Evolutionary conservation across 1,140 invertebrate genomes (phyloP).

Genomic region (Cecropterus lyciades): DNA sequence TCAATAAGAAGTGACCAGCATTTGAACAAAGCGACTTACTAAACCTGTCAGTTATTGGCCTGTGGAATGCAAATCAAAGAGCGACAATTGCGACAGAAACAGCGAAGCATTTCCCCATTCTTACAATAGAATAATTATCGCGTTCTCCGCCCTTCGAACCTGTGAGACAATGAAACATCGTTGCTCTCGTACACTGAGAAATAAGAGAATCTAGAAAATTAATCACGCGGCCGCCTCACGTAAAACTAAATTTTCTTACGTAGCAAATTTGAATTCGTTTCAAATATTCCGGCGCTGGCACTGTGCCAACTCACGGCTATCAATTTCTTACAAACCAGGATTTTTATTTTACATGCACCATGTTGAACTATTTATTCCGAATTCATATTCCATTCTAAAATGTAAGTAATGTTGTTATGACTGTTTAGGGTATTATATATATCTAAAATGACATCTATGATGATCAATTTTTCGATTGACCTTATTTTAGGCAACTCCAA

Average conservation of each 20-base stretch:
- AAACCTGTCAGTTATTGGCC: background rate
- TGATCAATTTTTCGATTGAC: constrained; percentile 1
- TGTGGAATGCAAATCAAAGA: background rate
- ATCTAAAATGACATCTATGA: background rate
- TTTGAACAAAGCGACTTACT: too few species aligned
- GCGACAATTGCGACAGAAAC: constrained; percentile 2
- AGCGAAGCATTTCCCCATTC: background rate
- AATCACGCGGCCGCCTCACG: constrained; percentile 30
- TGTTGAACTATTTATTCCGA: constrained; percentile 45
- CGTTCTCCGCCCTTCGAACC: background rate
- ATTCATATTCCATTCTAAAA: constrained; percentile 2
- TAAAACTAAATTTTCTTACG: constrained; percentile 52
- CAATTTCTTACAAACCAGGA: constrained; percentile 62
- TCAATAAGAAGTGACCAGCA: too few species aligned
- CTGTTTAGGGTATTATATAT: too few species aligned
- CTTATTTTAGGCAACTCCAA: constrained; percentile 36
- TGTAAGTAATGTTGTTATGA: background rate
- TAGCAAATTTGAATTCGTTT: constrained; percentile 66
- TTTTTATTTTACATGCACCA: constrained; percentile 53
- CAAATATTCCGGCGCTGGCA: constrained; percentile 61
- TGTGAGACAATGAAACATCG: constrained; percentile 18
- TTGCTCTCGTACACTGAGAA: constrained; percentile 11
- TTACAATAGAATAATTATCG: constrained; percentile 11
- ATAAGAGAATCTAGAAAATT: constrained; percentile 29
- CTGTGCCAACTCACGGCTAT: constrained; percentile 55